These are phyloP conservation scores for Aradus depressus DNA, from an alignment of 2,888 invertebrate genomes.

Conservation along the genomic window DNA sequence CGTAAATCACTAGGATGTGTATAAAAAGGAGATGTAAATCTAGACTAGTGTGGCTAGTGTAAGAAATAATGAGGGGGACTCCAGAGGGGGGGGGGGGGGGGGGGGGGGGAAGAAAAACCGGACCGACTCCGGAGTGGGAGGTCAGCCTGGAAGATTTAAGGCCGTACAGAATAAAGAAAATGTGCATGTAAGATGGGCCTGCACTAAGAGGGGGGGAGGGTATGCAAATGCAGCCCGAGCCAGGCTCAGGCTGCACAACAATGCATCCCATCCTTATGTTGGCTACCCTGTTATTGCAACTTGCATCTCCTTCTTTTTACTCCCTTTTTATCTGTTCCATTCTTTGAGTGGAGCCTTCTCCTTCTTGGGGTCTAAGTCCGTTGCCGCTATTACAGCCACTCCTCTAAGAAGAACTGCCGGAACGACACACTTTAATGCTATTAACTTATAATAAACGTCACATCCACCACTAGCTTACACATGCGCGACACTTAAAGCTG, in stretches of 20 bases:
- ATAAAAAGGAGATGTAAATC: no score
- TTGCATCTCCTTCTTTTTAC: conserved; percentile 6
- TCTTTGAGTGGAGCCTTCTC: no score
- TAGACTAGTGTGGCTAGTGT: neutral
- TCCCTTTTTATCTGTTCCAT: neutral
- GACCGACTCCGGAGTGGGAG: conserved; percentile 9
- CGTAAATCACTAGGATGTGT: no score
- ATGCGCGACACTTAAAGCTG: no score
- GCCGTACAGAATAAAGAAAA: neutral
- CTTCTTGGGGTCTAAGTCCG: no score
- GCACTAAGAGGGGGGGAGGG: neutral
- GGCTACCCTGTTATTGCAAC: conserved; percentile 11
- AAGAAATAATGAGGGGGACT: neutral
- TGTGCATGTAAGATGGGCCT: neutral
- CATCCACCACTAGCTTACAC: no score
- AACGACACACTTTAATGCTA: no score
- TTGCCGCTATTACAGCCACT: no score
- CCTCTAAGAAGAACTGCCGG: no score
- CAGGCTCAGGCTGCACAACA: conserved; percentile 1
- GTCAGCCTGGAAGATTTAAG: conserved; percentile 10
- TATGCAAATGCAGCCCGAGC: conserved; percentile 3
- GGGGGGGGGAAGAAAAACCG: conserved; percentile 18
- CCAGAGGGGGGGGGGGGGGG: conserved; percentile 4
- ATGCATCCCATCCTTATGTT: conserved; percentile 1
- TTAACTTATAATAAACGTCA: no score